phyloP scores from a whole-genome alignment of 2,113 vertebrate genomes.

The Mus spicilegus region DNA sequence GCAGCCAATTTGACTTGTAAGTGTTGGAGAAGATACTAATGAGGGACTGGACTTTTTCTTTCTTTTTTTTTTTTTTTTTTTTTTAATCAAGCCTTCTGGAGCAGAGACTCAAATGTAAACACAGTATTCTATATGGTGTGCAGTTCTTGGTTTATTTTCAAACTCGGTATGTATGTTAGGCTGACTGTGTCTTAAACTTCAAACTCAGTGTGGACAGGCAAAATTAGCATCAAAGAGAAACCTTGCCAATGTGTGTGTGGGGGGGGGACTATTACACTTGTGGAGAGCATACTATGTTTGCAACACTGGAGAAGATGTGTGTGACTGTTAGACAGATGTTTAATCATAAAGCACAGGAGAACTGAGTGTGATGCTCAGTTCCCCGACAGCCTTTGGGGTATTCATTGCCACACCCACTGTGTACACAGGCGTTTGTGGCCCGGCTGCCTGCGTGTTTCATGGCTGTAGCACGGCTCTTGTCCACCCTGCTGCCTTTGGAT shows the following conservation, averaged over 20 bases:
- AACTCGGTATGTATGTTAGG: not conserved
- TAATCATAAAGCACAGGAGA: not conserved
- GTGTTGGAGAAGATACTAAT: not conserved
- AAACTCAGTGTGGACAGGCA: not conserved
- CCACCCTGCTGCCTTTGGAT: not conserved
- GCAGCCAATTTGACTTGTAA: not conserved
- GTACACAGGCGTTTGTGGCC: accelerated
- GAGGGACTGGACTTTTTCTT: not conserved
- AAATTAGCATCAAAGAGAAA: not conserved
- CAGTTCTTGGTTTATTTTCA: not conserved
- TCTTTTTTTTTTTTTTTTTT: not conserved
- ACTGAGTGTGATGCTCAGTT: accelerated
- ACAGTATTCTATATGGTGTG: not conserved
- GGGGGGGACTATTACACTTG: not conserved
- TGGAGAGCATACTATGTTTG: not conserved
- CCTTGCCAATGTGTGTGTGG: not conserved
- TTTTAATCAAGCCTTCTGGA: not conserved
- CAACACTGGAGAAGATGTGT: accelerated
- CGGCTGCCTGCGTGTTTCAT: not conserved
- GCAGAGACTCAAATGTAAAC: not conserved
- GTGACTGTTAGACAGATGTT: not conserved
- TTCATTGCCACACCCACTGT: accelerated
- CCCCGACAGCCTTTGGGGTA: accelerated
- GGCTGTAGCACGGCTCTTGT: not conserved
- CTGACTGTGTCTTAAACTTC: not conserved